A percentile compares a stretch with the other conserved stretches of the same genome.
These are phyloP conservation scores for Pseudomyrmex sp. DNA, from an alignment of 1,140 invertebrate species.

Conservation along the genomic window DNA sequence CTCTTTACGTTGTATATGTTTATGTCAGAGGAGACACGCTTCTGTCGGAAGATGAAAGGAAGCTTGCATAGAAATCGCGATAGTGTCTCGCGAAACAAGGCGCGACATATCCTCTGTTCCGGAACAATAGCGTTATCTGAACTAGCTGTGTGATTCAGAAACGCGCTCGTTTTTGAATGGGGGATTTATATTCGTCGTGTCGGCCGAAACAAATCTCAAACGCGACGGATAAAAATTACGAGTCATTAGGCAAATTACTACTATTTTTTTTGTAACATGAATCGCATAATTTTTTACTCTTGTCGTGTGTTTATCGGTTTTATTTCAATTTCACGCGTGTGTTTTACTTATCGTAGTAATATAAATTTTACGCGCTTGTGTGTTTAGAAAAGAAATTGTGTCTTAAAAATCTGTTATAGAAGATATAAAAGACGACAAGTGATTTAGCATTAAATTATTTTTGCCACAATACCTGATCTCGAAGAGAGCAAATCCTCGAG, in stretches of 20 bases:
- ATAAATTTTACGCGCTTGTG: background rate
- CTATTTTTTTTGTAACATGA: too few species aligned
- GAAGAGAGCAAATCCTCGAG: conserved; percentile 79
- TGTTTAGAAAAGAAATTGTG: too few species aligned
- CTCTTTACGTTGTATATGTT: conserved; percentile 9
- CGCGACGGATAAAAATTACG: conserved; percentile 17
- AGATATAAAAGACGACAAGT: background rate
- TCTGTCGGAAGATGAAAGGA: conserved; percentile 13
- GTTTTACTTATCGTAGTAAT: background rate
- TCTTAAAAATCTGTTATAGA: background rate
- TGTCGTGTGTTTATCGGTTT: too few species aligned
- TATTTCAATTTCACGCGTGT: too few species aligned
- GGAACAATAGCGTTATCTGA: conserved; percentile 49
- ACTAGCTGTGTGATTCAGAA: background rate
- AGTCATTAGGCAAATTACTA: too few species aligned
- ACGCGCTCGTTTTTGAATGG: conserved; percentile 30
- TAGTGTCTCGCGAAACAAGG: conserved; percentile 42
- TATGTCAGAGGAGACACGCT: background rate
- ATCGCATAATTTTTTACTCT: too few species aligned
- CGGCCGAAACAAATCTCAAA: background rate
- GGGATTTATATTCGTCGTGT: conserved; percentile 10
- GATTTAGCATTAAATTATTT: background rate
- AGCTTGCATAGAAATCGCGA: conserved; percentile 32
- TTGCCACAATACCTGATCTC: conserved; percentile 73
- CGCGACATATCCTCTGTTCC: conserved; percentile 35